These are phyloP conservation scores for Ligdia adustata DNA, from an alignment of 2,888 invertebrate genomes.

Conservation along the genomic window DNA sequence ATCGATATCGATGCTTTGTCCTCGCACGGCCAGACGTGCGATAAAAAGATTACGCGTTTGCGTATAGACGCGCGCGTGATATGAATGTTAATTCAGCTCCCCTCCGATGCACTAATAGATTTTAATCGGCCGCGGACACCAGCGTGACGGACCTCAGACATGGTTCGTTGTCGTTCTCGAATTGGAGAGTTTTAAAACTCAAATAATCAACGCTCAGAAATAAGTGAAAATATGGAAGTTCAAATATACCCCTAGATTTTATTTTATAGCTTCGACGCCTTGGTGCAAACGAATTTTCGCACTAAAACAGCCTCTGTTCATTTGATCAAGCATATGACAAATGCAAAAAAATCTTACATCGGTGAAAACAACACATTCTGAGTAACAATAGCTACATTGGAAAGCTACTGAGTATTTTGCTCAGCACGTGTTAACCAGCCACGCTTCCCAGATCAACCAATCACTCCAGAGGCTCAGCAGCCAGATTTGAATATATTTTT, in stretches of 20 bases:
- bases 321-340: too few relatives aligned
- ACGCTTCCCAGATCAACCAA: constrained; percentile 28
- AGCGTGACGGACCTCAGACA: constrained; percentile 48
- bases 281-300: too few relatives aligned
- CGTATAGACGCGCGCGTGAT: constrained; percentile 77
- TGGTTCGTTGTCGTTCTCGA: constrained; percentile 39
- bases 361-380: too few relatives aligned
- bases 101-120: constrained; percentile 74
- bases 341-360: too few relatives aligned
- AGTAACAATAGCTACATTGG: too few relatives aligned
- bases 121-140: constrained; percentile 72
- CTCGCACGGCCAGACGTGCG: constrained; percentile 58
- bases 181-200: constrained; percentile 14
- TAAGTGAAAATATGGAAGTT: too few relatives aligned
- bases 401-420: not conserved
- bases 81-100: constrained; percentile 76
- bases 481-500: constrained; percentile 71
- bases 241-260: too few relatives aligned
- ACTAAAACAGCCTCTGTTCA: too few relatives aligned
- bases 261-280: too few relatives aligned
- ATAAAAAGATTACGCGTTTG: constrained; percentile 80
- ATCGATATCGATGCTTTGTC: constrained; percentile 64
- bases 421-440: constrained; percentile 10
- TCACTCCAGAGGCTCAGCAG: constrained; percentile 45
- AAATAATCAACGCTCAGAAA: not conserved